A percentile compares a stretch with the other conserved stretches of the same genome.
Evolutionary conservation across 2,113 vertebrate genomes (phyloP).

Genomic region (Sinocyclocheilus rhinocerous): DNA sequence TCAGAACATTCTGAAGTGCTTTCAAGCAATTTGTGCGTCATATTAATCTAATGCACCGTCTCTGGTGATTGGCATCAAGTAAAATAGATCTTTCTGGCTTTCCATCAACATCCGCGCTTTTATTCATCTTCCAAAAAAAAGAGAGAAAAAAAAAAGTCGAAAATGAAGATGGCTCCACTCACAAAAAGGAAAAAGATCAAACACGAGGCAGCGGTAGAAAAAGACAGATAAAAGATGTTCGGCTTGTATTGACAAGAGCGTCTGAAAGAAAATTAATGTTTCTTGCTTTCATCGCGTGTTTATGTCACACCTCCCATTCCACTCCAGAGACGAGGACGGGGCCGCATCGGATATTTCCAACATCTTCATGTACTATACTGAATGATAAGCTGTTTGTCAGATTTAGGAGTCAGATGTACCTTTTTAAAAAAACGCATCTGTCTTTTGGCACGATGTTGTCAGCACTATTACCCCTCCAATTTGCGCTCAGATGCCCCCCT

Average conservation of each 20-base stretch:
- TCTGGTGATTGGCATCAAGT: constrained; percentile 50
- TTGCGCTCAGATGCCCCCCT: constrained; percentile 67
- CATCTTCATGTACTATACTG: constrained; percentile 34
- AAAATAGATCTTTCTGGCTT: constrained; percentile 53
- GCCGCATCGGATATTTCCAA: constrained; percentile 40
- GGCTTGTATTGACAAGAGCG: constrained; percentile 49
- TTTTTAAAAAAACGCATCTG: constrained; percentile 65
- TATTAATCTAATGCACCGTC: constrained; percentile 64
- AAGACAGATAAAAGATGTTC: constrained; percentile 56
- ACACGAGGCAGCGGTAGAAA: constrained; percentile 33
- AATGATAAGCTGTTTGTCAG: constrained; percentile 50
- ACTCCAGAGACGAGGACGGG: constrained; percentile 26
- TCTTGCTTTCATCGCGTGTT: constrained; percentile 41
- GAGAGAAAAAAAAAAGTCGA: background rate
- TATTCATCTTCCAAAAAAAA: constrained; percentile 19
- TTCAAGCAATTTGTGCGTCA: constrained; percentile 69
- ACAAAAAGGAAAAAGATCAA: constrained; percentile 52
- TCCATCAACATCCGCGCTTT: constrained; percentile 45
- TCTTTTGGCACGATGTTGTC: constrained; percentile 76
- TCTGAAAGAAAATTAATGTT: constrained; percentile 55
- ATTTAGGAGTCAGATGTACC: constrained; percentile 47
- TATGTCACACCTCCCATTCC: constrained; percentile 19
- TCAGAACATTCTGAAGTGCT: constrained; percentile 65
- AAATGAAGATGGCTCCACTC: constrained; percentile 45
- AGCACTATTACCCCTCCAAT: constrained; percentile 75